A percentile compares a stretch with the other conserved stretches of the same genome.
Evolutionary conservation across 2,113 vertebrate genomes (phyloP).

Genomic region (Cricetomys ansorgei): DNA sequence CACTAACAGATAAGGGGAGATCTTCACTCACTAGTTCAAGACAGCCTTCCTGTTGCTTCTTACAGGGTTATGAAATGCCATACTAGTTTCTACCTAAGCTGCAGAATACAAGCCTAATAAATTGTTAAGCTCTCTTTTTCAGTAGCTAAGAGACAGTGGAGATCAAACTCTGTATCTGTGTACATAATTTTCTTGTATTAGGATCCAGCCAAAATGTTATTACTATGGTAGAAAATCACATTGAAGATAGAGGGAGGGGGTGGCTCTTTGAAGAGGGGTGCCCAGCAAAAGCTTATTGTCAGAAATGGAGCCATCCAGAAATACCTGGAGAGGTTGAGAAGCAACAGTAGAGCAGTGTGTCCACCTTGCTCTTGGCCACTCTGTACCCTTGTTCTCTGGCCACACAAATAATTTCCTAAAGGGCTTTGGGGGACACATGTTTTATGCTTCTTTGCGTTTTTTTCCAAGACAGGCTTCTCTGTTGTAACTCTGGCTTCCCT

Average conservation of each 20-base stretch:
- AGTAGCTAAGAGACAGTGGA: not conserved
- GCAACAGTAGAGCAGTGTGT: not conserved
- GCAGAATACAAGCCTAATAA: not conserved
- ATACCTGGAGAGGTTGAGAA: not conserved
- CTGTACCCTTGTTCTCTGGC: not conserved
- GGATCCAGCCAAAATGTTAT: not conserved
- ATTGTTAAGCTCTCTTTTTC: not conserved
- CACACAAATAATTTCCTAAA: not conserved
- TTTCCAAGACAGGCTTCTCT: no score
- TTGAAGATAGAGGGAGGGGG: not conserved
- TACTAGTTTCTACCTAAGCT: not conserved
- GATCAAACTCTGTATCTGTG: not conserved
- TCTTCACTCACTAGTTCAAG: not conserved
- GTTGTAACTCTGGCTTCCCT: no score
- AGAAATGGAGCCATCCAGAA: not conserved
- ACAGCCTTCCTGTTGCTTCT: not conserved
- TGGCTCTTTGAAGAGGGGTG: not conserved
- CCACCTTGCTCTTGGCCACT: not conserved
- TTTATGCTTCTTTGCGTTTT: no score
- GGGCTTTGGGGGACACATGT: not conserved
- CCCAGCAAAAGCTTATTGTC: not conserved
- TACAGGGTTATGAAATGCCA: not conserved
- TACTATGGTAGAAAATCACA: not conserved
- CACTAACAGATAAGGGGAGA: not conserved
- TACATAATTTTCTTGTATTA: not conserved